Base-by-base conservation (phyloP, 1,140 invertebrate genomes). In the Brachionus sp. region DNA sequence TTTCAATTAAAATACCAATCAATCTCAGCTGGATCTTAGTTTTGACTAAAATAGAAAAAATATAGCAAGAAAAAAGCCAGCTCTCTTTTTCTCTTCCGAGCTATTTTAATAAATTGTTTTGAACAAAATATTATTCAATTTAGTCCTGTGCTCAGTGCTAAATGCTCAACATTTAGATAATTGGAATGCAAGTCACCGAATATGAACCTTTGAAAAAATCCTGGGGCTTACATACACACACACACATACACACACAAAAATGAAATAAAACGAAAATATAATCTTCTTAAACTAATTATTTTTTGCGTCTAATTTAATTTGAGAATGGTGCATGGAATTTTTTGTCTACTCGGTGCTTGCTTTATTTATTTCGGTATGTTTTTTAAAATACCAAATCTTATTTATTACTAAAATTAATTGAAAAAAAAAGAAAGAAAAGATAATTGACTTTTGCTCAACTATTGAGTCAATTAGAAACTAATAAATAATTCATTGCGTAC, bases 1-100 rank as follows among this genome's bases (percentile, higher is more conserved):
- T 46, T 75, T 75, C 70, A 46, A 44, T 75, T 75, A 75, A 75
- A 75, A 75, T 75, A 75, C 70, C 70, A 75, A 75, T 75, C 70
- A 75, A 75, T 75, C 70, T 75, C 70, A 50, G 70, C 42, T 75
- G 70, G 70, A 75, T 75, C 23, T 75, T 75, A 13, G 19, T 46
- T 75, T 29, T 46, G 23, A 16, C 39, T 12, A 46, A 44, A 44
- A 10, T 19, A 70, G 10, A 39, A 64, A 64, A 64, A 42, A 42
- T 3, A 7, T 42, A 57, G 50, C 50, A 57, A 57, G 9, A 53
- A 37, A 70, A 70, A n/a, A 70, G 16, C 35, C 35, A 19, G n/a
- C 37, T 70, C 16, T 70, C 37, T 37, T 29, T 23, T 39, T 70
- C n/a, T 35, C 5, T 70, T 37, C 16, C 37, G 66, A 70, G 66